A percentile compares a stretch with the other conserved stretches of the same genome.
Conservation (phyloP, 1,140 invertebrate species). For the Sycophila sp. region DNA sequence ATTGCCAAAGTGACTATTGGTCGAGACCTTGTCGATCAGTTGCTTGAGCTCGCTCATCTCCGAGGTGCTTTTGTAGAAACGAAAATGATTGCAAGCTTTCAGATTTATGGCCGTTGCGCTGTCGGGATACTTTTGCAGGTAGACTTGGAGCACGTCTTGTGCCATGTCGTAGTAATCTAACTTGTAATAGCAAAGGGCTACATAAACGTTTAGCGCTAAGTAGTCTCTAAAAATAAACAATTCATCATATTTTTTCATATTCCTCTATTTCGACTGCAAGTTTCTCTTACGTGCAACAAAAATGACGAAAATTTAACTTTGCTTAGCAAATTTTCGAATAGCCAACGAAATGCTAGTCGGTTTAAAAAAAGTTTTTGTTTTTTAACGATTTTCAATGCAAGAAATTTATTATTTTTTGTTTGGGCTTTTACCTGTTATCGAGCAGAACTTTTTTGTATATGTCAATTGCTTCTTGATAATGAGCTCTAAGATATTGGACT, state of each 20-base stretch:
- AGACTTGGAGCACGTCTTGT: constrained; percentile 93
- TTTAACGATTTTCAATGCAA: too few species aligned
- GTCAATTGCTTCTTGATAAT: constrained; percentile 99
- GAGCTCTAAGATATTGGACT: constrained; percentile 93
- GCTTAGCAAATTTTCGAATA: too few species aligned
- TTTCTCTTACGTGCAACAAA: too few species aligned
- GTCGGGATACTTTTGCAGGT: constrained; percentile 91
- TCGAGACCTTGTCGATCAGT: constrained; percentile 79
- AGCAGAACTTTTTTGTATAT: constrained; percentile 96
- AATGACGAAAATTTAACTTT: too few species aligned
- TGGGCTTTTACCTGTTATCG: constrained; percentile 85
- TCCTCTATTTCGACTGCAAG: too few species aligned
- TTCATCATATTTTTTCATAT: constrained; percentile 17
- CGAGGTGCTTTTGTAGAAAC: constrained; percentile 93
- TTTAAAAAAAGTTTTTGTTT: too few species aligned
- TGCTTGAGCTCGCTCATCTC: constrained; percentile 89
- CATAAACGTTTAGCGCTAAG: constrained; percentile 95
- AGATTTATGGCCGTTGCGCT: constrained; percentile 96
- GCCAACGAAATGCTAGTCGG: too few species aligned
- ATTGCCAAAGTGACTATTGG: constrained; percentile 84
- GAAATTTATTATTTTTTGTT: too few species aligned
- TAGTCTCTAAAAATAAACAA: constrained; percentile 77
- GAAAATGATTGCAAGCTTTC: constrained; percentile 90
- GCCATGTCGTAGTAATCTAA: constrained; percentile 92
- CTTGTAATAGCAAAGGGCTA: constrained; percentile 98